Conservation (phyloP, 2,888 invertebrate genomes). For the Nematopogon swammerdamellus region DNA sequence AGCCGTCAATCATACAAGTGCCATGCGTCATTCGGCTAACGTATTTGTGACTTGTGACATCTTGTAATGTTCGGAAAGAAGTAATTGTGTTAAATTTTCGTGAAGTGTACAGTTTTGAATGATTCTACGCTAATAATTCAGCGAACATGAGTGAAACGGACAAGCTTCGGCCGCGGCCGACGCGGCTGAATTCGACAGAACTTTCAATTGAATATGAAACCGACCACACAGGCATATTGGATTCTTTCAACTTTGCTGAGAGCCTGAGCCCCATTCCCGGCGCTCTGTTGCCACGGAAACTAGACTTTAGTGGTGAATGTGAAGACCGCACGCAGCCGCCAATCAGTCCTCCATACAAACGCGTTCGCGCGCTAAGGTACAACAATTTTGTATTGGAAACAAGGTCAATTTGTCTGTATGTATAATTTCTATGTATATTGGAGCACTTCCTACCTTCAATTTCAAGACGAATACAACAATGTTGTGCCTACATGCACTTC, state of each 20-base stretch:
- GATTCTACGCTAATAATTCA: background rate
- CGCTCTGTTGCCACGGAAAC: constrained; percentile 56
- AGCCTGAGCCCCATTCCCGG: constrained; percentile 56
- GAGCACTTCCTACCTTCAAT: too few species aligned
- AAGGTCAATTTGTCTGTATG: too few species aligned
- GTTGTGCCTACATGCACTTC: too few species aligned
- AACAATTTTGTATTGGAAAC: too few species aligned
- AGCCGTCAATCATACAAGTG: constrained; percentile 31
- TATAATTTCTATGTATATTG: too few species aligned
- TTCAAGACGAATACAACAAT: too few species aligned
- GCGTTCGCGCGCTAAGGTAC: constrained; percentile 57
- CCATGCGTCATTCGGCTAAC: constrained; percentile 55
- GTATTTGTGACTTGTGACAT: constrained; percentile 24
- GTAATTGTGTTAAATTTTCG: constrained; percentile 15
- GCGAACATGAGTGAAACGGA: constrained; percentile 17
- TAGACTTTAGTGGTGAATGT: constrained; percentile 52
- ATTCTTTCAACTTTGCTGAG: constrained; percentile 58
- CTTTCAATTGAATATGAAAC: constrained; percentile 57
- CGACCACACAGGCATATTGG: constrained; percentile 64
- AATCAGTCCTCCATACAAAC: constrained; percentile 55
- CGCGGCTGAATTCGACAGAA: constrained; percentile 41
- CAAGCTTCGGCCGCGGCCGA: background rate
- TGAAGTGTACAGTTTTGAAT: background rate
- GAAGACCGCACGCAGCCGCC: constrained; percentile 36
- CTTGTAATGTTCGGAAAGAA: too few species aligned